phyloP scores from a whole-genome alignment of 1,140 invertebrate species.

The Heliothis virescens region DNA sequence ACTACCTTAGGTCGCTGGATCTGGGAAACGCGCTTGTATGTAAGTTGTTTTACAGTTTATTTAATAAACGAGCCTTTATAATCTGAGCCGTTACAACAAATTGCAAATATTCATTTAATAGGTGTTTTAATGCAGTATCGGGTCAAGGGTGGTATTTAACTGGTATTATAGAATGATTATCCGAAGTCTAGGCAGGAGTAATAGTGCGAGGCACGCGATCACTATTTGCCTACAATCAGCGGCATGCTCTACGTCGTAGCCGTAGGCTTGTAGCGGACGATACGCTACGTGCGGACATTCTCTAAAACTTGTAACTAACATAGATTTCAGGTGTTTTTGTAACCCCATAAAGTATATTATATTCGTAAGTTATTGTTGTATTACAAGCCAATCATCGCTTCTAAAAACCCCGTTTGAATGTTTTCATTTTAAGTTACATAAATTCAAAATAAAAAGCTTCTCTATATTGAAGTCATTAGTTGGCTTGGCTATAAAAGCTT shows the following conservation, averaged over 20 bases:
- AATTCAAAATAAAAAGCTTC: too few relatives aligned
- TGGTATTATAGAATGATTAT: conserved; percentile 70
- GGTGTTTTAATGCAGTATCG: conserved; percentile 54
- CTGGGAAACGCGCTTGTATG: neutral
- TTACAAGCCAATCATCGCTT: too few relatives aligned
- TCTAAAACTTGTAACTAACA: neutral
- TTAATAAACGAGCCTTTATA: conserved; percentile 32
- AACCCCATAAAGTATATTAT: too few relatives aligned
- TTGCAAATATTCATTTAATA: conserved; percentile 54
- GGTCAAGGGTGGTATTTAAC: conserved; percentile 62
- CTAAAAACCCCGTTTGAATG: neutral
- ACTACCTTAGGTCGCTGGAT: neutral
- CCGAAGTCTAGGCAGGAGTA: conserved; percentile 60
- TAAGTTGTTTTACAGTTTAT: conserved; percentile 3
- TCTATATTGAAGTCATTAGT: too few relatives aligned
- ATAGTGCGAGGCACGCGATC: conserved; percentile 68
- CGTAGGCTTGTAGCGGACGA: conserved; percentile 14
- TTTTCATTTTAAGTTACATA: too few relatives aligned
- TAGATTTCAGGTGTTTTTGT: neutral
- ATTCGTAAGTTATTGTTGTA: neutral
- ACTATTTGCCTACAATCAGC: conserved; percentile 58
- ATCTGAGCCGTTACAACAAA: conserved; percentile 45
- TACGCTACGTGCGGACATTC: neutral
- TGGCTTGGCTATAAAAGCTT: too few relatives aligned
- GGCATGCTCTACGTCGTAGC: conserved; percentile 25